Evolutionary conservation across 1,140 invertebrate species (phyloP), one percentile per base, ranked within the genome.

Genomic region (Cotesia glomerata): DNA sequence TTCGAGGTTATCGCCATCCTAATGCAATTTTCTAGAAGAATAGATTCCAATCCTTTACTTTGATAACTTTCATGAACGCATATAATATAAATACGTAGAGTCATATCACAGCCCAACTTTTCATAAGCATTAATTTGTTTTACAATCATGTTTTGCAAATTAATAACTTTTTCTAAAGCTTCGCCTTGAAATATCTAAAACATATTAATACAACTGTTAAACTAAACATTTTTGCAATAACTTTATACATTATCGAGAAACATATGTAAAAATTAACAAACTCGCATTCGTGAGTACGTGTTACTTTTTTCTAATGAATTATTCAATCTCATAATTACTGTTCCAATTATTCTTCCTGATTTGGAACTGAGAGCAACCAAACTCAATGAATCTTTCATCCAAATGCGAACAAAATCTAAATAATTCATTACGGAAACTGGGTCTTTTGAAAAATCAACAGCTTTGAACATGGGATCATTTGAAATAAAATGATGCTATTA

Each of bases 381-480:
- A 2, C 91, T 91, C 71, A 88, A 88, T n/a, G 89, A 89, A 64
- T 92, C 91, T 67, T 89, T 90, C 82, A 92, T 87, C 87, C 89
- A 90, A 14, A 87, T 87, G 56, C 83, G 78, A 0, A 88, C 81
- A 26, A 89, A 82, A 61, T 89, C 81, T 1, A 89, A 58, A 75
- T 89, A 91, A 36, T 84, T 85, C 16, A 89, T 84, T 0, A 88
- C 78, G 0, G 89, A 91, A 56, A 86, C 83, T 54, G 78, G 71
- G 73, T 92, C 90, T 0, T 88, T 79, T 0, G 77, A 49, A 59
- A 92, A 77, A 26, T 89, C 86, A 5, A 76, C 71, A 5, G 86
- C 81, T 64, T 77, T 80, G 68, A 86, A 88, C 75, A 89, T 79
- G 0, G 88, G 72, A 81, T 88, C 81, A 78, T 90, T 82, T 69